phyloP scores from a whole-genome alignment of 1,140 invertebrate genomes.

The Aplysia californica region DNA sequence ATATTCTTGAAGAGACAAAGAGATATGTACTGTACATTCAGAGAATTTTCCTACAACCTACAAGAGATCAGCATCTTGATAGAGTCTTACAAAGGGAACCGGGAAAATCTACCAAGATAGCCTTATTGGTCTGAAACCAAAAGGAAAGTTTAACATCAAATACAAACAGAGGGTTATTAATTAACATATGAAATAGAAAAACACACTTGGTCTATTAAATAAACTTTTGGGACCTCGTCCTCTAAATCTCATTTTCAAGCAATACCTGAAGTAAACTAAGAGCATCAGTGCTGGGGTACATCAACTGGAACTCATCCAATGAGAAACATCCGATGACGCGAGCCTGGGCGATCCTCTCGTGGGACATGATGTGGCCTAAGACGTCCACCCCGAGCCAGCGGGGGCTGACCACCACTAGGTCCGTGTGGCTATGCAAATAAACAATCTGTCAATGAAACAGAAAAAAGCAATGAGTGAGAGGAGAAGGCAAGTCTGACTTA shows the following conservation, averaged over 20 bases:
- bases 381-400: conserved; percentile 81
- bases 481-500: too few relatives aligned
- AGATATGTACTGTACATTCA: too few relatives aligned
- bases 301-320: conserved; percentile 81
- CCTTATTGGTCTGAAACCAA: too few relatives aligned
- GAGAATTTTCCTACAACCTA: too few relatives aligned
- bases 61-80: too few relatives aligned
- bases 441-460: conserved; percentile 41
- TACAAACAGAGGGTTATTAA: too few relatives aligned
- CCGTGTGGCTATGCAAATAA: conserved; percentile 71
- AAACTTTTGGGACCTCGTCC: not conserved
- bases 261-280: conserved; percentile 51
- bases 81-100: too few relatives aligned
- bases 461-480: too few relatives aligned
- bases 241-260: not conserved
- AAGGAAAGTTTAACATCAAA: too few relatives aligned
- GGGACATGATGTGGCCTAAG: conserved; percentile 78
- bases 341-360: conserved; percentile 75
- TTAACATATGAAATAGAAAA: not conserved
- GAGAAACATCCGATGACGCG: conserved; percentile 82
- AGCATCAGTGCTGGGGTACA: conserved; percentile 79
- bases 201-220: not conserved
- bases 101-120: too few relatives aligned
- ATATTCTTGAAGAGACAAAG: too few relatives aligned
- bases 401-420: conserved; percentile 81